phyloP scores from a whole-genome alignment of 2,797 vertebrate genomes.

The Caiman crocodilus region DNA sequence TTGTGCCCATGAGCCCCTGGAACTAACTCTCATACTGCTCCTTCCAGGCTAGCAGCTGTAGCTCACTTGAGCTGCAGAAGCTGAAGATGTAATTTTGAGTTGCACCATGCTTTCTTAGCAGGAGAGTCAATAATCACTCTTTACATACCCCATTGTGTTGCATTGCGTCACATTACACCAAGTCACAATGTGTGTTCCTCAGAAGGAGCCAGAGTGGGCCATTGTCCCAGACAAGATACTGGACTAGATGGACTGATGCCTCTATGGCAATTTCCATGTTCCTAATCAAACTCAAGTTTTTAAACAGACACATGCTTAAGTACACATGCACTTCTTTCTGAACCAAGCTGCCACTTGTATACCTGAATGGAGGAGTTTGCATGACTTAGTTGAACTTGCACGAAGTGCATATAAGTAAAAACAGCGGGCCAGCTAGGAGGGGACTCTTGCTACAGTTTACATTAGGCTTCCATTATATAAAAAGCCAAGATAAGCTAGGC shows the following conservation, averaged over 20 bases:
- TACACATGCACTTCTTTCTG: neutral
- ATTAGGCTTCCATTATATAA: too few relatives aligned
- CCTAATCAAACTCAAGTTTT: neutral
- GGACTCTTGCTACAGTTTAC: too few relatives aligned
- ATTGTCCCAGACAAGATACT: neutral
- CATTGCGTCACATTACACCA: fast-evolving
- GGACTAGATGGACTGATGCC: neutral
- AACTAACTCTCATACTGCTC: neutral
- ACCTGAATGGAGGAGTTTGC: neutral
- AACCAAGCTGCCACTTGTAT: neutral
- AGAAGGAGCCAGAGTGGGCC: neutral
- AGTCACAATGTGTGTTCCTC: neutral
- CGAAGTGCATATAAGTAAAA: neutral
- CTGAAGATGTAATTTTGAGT: too few relatives aligned
- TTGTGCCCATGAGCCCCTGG: neutral
- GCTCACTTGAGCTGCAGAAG: too few relatives aligned
- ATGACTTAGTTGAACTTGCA: neutral
- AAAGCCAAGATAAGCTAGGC: too few relatives aligned
- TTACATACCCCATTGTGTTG: too few relatives aligned
- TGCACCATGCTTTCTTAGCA: neutral
- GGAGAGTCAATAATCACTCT: neutral
- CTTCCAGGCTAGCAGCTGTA: neutral
- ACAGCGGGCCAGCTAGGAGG: too few relatives aligned
- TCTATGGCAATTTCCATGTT: neutral
- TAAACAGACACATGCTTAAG: neutral